phyloP scores from a whole-genome alignment of 2,113 vertebrate species.

The Anoplopoma fimbria region DNA sequence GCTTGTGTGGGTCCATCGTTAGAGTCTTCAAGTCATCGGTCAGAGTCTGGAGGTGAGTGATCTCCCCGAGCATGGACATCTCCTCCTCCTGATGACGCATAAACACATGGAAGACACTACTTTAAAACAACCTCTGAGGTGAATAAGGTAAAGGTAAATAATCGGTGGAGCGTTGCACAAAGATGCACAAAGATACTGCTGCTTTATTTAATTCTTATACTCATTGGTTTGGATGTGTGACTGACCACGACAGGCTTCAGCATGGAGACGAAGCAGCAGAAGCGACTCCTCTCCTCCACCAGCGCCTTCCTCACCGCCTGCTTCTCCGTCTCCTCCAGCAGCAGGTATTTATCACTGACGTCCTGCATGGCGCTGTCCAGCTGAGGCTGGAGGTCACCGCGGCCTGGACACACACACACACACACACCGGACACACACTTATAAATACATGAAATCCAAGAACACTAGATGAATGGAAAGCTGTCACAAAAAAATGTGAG shows the following conservation, averaged over 20 bases:
- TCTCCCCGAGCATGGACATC: conserved; percentile 94
- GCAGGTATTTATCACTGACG: conserved; percentile 92
- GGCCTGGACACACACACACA: conserved; percentile 78
- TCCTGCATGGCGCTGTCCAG: conserved; percentile 94
- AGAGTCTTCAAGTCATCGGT: conserved; percentile 92
- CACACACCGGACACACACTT: not conserved
- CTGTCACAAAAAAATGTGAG: no score
- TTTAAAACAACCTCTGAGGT: no score
- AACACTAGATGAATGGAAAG: no score
- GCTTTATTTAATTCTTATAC: no score
- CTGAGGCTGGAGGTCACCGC: conserved; percentile 95
- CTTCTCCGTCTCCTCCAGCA: conserved; percentile 94
- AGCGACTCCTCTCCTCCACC: conserved; percentile 87
- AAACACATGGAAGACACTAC: not conserved
- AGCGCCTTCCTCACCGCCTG: conserved; percentile 91
- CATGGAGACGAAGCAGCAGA: conserved; percentile 93
- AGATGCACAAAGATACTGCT: no score
- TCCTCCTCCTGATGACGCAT: conserved; percentile 89
- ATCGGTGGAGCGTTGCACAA: no score
- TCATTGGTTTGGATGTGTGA: not conserved
- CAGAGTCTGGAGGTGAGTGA: conserved; percentile 94
- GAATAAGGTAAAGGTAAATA: no score
- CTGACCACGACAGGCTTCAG: conserved; percentile 93
- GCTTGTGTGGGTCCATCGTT: conserved; percentile 96
- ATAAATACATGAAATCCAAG: no score